Evolutionary conservation across 30 jellyfish, hydroid and myxozoan species (phyloP).

Genomic region (Mastigias papua): DNA sequence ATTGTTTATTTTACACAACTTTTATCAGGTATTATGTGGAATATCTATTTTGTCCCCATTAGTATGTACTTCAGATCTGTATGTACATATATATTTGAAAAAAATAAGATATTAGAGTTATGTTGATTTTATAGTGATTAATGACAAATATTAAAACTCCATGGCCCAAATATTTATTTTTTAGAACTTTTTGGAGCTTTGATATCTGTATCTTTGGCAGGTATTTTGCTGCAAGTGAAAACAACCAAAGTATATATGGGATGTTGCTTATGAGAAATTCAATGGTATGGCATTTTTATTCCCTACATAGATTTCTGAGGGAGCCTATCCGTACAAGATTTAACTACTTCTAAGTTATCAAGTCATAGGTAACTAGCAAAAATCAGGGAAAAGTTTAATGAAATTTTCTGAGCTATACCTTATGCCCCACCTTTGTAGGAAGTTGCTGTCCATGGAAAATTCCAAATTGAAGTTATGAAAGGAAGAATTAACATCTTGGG

Average conservation of each 20-base stretch:
- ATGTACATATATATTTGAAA: too few species aligned
- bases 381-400: background rate
- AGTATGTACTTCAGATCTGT: too few species aligned
- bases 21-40: too few species aligned
- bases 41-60: too few species aligned
- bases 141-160: too few species aligned
- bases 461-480: conserved; percentile 29
- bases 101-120: too few species aligned
- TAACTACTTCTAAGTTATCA: too few species aligned
- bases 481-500: conserved; percentile 46
- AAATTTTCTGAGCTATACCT: background rate
- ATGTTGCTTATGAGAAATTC: background rate
- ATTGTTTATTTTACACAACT: too few species aligned
- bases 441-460: conserved; percentile 29
- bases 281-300: background rate
- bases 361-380: too few species aligned
- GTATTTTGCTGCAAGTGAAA: conserved; percentile 9
- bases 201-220: background rate
- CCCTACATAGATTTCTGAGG: background rate
- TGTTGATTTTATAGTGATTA: too few species aligned
- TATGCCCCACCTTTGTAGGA: conserved; percentile 2
- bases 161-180: too few species aligned
- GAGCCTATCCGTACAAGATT: background rate
- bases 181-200: background rate
- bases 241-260: background rate